Conservation (phyloP, 2,113 vertebrate genomes). For the Jacana jacana region DNA sequence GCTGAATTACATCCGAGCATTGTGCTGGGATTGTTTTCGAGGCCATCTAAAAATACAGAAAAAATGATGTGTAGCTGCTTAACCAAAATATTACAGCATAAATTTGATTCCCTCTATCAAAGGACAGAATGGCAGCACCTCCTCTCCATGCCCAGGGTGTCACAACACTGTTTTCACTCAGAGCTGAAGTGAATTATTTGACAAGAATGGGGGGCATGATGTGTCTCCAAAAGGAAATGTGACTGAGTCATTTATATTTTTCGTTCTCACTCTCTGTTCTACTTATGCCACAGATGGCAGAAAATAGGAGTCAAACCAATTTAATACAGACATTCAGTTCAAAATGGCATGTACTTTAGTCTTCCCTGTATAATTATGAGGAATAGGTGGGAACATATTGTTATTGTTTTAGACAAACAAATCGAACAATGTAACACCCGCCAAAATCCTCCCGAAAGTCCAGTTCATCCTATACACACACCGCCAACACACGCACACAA, state of each 20-base stretch:
- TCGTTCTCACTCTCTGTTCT: constrained; percentile 48
- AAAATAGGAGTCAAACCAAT: constrained; percentile 58
- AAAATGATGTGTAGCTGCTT: neutral
- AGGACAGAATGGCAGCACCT: neutral
- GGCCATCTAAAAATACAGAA: neutral
- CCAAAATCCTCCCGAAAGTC: constrained; percentile 32
- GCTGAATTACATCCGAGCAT: neutral
- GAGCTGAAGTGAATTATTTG: constrained; percentile 19
- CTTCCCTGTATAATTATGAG: constrained; percentile 16
- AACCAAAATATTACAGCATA: neutral
- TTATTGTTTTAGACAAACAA: constrained; percentile 27
- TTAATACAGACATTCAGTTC: constrained; percentile 53
- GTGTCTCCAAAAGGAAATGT: constrained; percentile 37
- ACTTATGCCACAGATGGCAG: constrained; percentile 50
- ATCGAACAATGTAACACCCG: neutral
- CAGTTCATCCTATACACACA: neutral
- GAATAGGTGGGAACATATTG: constrained; percentile 37
- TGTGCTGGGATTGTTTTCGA: neutral
- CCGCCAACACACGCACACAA: no score
- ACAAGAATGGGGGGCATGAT: constrained; percentile 30
- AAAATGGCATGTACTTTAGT: constrained; percentile 49
- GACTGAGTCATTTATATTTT: constrained; percentile 53
- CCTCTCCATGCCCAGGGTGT: neutral
- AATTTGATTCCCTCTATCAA: neutral
- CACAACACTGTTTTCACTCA: neutral